A percentile compares a stretch with the other conserved stretches of the same genome.
phyloP scores from a whole-genome alignment of 2,113 vertebrate genomes.

The Anolis carolinensis region DNA sequence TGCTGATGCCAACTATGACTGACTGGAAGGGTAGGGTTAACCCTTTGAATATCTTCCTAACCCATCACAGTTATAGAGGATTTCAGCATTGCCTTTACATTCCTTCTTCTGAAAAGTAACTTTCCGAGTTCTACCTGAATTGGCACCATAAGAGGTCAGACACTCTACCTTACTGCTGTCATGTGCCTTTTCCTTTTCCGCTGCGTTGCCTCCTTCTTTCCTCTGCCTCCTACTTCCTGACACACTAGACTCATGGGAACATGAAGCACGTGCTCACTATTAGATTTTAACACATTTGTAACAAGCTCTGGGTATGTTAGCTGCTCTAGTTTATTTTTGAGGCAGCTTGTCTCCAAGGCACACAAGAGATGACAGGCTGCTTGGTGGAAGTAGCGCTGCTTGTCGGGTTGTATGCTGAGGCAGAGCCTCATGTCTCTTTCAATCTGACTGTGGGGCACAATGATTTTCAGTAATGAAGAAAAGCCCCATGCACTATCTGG shows the following conservation, averaged over 20 bases:
- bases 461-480: neutral
- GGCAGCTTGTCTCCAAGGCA: constrained; percentile 38
- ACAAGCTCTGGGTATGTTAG: constrained; percentile 30
- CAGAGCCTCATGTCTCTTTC: constrained; percentile 13
- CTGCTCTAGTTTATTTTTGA: constrained; percentile 34
- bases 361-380: constrained; percentile 20
- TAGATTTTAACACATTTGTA: constrained; percentile 39
- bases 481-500: neutral
- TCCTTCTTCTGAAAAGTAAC: neutral
- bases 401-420: constrained; percentile 6
- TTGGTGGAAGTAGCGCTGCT: constrained; percentile 14
- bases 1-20: neutral
- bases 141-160: neutral
- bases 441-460: neutral
- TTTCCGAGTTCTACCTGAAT: neutral
- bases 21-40: neutral
- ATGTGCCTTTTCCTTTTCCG: neutral
- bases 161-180: neutral
- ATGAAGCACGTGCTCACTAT: constrained; percentile 6
- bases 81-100: neutral
- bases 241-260: constrained; percentile 15
- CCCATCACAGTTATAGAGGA: no score
- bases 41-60: neutral
- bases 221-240: constrained; percentile 6
- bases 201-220: neutral